Conservation (phyloP, 2,113 vertebrate species). For the Gobius niger region DNA sequence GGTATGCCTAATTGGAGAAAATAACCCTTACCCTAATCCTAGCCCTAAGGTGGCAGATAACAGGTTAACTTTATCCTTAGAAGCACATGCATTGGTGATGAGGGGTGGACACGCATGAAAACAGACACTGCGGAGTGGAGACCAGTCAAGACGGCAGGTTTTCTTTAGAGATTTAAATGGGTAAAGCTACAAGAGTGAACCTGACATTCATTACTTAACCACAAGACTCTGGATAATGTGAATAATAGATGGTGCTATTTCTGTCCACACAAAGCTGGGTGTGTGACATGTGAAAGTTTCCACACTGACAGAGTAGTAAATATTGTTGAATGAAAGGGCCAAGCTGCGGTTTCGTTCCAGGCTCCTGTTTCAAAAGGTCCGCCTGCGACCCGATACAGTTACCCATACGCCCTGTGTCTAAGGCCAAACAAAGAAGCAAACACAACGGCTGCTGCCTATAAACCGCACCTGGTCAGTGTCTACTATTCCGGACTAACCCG, state of each 20-base stretch:
- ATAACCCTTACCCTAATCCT: no score
- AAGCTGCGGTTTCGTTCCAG: conserved; percentile 35
- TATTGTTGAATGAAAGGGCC: conserved; percentile 34
- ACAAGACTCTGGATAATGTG: background rate
- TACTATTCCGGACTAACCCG: background rate
- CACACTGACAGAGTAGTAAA: conserved; percentile 23
- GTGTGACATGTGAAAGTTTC: conserved; percentile 15
- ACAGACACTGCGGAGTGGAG: conserved; percentile 31
- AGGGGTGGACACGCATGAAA: conserved; percentile 14
- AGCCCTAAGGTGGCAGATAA: no score
- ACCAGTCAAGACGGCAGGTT: conserved; percentile 39
- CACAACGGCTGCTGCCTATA: conserved; percentile 8
- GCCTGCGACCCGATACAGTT: conserved; percentile 9
- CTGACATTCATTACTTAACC: conserved; percentile 1
- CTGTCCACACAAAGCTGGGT: conserved; percentile 5
- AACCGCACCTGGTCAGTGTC: conserved; percentile 26
- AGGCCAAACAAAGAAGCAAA: conserved; percentile 11
- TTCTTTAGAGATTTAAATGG: conserved; percentile 31
- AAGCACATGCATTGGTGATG: background rate
- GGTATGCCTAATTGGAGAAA: no score
- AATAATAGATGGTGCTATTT: background rate
- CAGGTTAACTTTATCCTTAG: background rate
- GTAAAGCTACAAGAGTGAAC: conserved; percentile 16
- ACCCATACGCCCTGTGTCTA: background rate
- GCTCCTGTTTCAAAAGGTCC: conserved; percentile 36